A percentile compares a stretch with the other conserved stretches of the same genome.
Conservation (phyloP, 2,888 invertebrate genomes). For the Physocephala rufipes region DNA sequence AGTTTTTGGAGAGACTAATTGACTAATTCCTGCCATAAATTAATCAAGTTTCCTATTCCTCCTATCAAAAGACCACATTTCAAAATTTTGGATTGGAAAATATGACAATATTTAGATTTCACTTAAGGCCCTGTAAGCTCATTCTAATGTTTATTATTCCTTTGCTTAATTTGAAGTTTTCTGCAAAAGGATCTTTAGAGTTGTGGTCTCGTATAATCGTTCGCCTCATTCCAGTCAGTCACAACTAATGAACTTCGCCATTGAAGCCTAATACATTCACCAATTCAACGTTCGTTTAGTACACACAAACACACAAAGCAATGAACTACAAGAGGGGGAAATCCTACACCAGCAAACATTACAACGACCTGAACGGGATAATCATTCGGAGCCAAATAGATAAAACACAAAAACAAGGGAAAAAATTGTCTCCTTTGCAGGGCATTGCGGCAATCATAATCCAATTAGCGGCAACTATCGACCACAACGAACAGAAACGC, state of each 20-base stretch:
- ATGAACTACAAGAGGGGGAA: not conserved
- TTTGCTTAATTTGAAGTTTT: too few relatives aligned
- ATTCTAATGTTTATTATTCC: too few relatives aligned
- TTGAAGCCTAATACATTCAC: not conserved
- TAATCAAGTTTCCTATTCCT: too few relatives aligned
- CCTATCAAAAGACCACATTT: too few relatives aligned
- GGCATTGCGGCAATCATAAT: conserved; percentile 30
- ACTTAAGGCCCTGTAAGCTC: too few relatives aligned
- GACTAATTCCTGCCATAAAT: too few relatives aligned
- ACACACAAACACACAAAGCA: not conserved
- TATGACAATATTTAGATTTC: too few relatives aligned
- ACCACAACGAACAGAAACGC: conserved; percentile 10
- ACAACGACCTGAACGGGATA: not conserved
- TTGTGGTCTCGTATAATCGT: not conserved
- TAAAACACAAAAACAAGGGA: too few relatives aligned
- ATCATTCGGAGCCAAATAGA: not conserved
- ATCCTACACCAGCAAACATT: not conserved
- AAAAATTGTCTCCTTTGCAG: conserved; percentile 9
- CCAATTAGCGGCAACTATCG: conserved; percentile 34
- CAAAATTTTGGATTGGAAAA: too few relatives aligned
- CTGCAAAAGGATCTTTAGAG: too few relatives aligned
- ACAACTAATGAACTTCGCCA: not conserved
- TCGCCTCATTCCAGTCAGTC: not conserved
- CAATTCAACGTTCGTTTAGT: not conserved
- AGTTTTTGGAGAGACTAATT: too few relatives aligned